phyloP scores from a whole-genome alignment of 2,888 invertebrate genomes.

The Ceriagrion tenellum region DNA sequence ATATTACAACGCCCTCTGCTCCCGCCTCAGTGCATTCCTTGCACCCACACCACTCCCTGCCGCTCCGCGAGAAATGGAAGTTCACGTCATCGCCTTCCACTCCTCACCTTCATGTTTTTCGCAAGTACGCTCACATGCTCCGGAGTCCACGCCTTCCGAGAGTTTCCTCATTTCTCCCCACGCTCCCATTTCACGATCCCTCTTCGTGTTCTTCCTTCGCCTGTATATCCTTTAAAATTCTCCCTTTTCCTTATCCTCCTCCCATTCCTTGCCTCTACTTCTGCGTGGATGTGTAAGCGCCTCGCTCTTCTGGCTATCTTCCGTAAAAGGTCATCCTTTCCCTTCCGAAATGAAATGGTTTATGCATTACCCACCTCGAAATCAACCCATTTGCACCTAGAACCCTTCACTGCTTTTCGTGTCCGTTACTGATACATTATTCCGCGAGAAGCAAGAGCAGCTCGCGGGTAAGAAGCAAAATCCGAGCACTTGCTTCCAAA shows the following conservation, averaged over 20 bases:
- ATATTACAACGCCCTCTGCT: background rate
- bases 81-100: background rate
- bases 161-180: background rate
- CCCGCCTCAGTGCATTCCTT: background rate
- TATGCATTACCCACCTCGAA: slow-evolving; percentile 24
- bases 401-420: background rate
- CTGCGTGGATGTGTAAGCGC: background rate
- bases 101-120: background rate
- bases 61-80: background rate
- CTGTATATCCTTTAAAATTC: background rate
- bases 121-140: background rate
- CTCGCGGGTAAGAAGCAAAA: background rate
- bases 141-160: background rate
- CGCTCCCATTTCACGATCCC: background rate
- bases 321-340: background rate
- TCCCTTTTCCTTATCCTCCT: background rate
- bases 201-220: background rate
- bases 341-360: slow-evolving; percentile 48
- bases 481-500: background rate
- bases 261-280: background rate
- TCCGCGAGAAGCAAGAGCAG: background rate
- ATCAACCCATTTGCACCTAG: background rate
- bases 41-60: background rate
- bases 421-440: slow-evolving; percentile 27
- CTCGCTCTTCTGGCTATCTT: background rate